Percentiles rank a stretch among this genome's conserved stretches.
Evolutionary conservation across 2,797 vertebrate species (phyloP).

Genomic region (Eupleurogrammus muticus): DNA sequence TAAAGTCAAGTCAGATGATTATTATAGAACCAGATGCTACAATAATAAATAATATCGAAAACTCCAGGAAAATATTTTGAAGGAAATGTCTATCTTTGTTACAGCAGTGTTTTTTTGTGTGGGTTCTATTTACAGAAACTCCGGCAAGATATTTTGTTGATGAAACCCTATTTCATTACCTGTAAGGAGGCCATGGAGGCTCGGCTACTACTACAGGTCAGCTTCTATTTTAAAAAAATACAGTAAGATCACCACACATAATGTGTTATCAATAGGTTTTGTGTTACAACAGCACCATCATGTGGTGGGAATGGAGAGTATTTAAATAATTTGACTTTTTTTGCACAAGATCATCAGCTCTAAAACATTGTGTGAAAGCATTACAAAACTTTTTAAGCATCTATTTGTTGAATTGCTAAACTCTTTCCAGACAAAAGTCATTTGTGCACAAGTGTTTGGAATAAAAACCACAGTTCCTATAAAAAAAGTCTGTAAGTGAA

Average conservation of each 20-base stretch:
- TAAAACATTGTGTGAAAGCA: background rate
- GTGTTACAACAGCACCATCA: conserved; percentile 33
- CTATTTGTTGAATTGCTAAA: background rate
- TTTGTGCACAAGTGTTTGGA: background rate
- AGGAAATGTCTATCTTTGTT: background rate
- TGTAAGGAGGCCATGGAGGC: conserved; percentile 98
- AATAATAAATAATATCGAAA: background rate
- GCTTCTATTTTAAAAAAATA: conserved; percentile 21
- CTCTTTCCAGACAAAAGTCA: background rate
- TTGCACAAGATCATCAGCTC: background rate
- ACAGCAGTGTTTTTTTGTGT: background rate
- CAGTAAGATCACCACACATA: background rate
- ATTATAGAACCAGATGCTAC: background rate
- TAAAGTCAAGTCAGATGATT: no score
- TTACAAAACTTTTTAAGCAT: background rate
- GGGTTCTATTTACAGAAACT: conserved; percentile 87
- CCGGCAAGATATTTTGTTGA: conserved; percentile 95
- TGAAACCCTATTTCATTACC: conserved; percentile 99
- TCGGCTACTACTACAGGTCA: conserved; percentile 92
- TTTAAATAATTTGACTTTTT: background rate
- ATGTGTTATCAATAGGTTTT: background rate
- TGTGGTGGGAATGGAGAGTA: conserved; percentile 33
- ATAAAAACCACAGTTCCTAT: background rate
- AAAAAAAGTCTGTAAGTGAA: no score
- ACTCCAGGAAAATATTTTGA: background rate